Evolutionary conservation across 2,113 vertebrate genomes (phyloP).

Genomic region (Otolemur garnettii): DNA sequence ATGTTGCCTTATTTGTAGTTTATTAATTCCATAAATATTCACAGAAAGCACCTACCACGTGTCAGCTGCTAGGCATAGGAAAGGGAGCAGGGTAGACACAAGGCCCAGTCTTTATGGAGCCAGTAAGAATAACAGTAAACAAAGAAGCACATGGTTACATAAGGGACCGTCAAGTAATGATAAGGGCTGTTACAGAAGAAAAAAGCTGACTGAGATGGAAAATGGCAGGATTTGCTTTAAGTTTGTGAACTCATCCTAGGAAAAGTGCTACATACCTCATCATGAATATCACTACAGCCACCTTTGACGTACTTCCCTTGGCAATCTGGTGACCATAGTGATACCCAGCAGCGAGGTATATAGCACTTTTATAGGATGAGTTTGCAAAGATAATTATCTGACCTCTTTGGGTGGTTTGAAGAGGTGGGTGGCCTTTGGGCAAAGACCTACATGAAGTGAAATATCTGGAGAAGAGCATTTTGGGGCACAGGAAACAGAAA

Average conservation of each 20-base stretch:
- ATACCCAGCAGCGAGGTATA: too few species aligned
- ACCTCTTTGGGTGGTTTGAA: not conserved
- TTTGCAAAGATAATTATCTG: too few species aligned
- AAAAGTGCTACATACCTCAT: too few species aligned
- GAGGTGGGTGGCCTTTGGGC: not conserved
- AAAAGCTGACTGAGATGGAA: not conserved
- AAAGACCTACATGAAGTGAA: not conserved
- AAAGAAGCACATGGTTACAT: not conserved
- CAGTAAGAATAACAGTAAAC: not conserved
- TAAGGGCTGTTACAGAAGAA: not conserved
- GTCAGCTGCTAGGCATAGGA: not conserved
- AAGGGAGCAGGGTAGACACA: not conserved
- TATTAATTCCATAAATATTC: not conserved
- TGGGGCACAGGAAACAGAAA: not conserved
- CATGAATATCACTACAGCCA: too few species aligned
- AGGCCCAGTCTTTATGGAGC: not conserved
- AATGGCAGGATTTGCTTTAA: not conserved
- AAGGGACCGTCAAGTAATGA: too few species aligned
- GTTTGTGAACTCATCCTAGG: too few species aligned
- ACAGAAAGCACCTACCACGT: not conserved
- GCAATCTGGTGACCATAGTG: too few species aligned
- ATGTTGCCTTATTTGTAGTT: not conserved
- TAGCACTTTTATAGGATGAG: too few species aligned
- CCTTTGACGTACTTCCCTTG: too few species aligned
- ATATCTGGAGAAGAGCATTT: not conserved